Evolutionary conservation across 2,113 vertebrate genomes (phyloP).

Genomic region (Dromiciops gliroides): DNA sequence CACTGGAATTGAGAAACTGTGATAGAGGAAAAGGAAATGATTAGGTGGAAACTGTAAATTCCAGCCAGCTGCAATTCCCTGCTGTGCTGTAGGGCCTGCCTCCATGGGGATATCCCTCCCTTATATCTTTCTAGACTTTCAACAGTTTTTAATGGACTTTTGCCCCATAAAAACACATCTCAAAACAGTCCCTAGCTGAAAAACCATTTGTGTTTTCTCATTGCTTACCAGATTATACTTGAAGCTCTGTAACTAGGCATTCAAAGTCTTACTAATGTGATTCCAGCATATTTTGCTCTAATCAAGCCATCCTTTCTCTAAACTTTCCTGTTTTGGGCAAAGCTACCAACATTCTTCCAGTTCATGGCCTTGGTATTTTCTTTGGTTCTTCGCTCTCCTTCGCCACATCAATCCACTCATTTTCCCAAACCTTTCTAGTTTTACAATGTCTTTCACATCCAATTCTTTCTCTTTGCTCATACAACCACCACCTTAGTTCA

Average conservation of each 20-base stretch:
- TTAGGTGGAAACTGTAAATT: not conserved
- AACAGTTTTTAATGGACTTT: not conserved
- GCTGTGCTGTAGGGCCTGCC: not conserved
- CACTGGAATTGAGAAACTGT: not conserved
- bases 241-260: not conserved
- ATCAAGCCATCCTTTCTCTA: not conserved
- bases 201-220: not conserved
- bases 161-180: not conserved
- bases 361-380: not conserved
- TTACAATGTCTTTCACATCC: not conserved
- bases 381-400: not conserved
- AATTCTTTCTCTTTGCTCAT: not conserved
- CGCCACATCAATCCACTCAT: not conserved
- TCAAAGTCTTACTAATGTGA: not conserved
- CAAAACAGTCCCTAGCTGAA: not conserved
- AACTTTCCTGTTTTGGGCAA: not conserved
- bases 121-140: not conserved
- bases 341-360: not conserved
- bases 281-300: not conserved
- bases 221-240: not conserved
- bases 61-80: not conserved
- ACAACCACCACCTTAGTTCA: not conserved
- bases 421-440: not conserved
- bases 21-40: not conserved
- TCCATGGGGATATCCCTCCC: not conserved